These are phyloP conservation scores for Argya squamiceps DNA, from an alignment of 2,797 vertebrate species.

Conservation along the genomic window DNA sequence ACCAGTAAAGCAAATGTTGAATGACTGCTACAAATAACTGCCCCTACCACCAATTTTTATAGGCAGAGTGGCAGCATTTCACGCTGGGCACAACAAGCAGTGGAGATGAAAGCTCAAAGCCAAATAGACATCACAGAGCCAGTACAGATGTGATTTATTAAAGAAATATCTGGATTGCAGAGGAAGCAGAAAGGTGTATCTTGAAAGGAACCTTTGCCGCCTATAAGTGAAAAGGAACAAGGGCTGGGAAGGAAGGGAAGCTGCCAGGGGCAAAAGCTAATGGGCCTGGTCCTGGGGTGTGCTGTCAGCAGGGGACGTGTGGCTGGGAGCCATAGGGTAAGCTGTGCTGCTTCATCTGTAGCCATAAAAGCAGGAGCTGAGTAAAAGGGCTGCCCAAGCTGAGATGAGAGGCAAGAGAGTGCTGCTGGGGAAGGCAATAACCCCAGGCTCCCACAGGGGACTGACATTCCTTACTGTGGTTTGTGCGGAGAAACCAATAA, in stretches of 20 bases:
- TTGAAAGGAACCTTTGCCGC: constrained; percentile 43
- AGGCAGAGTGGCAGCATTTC: constrained; percentile 23
- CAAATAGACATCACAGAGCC: constrained; percentile 32
- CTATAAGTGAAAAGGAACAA: constrained; percentile 10
- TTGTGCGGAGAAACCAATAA: neutral
- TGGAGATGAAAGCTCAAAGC: constrained; percentile 22
- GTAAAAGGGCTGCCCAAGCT: neutral
- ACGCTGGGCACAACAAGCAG: neutral
- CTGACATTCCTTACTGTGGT: neutral
- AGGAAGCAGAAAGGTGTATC: constrained; percentile 39
- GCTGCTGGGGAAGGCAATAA: neutral
- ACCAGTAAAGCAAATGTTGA: neutral
- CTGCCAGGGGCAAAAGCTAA: constrained; percentile 37
- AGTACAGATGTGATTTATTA: constrained; percentile 40
- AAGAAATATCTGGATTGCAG: constrained; percentile 47
- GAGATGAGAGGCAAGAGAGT: neutral
- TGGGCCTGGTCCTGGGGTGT: constrained; percentile 3
- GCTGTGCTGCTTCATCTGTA: neutral
- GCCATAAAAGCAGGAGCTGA: neutral
- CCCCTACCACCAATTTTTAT: constrained; percentile 3
- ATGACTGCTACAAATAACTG: constrained; percentile 2
- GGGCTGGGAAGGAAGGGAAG: neutral
- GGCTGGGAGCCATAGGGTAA: constrained; percentile 4
- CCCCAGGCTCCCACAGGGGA: neutral
- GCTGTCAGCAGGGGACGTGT: neutral